Percentiles rank a stretch among this genome's conserved stretches.
Conservation (phyloP, 2,797 vertebrate genomes). For the Eurystomus glaucurus region DNA sequence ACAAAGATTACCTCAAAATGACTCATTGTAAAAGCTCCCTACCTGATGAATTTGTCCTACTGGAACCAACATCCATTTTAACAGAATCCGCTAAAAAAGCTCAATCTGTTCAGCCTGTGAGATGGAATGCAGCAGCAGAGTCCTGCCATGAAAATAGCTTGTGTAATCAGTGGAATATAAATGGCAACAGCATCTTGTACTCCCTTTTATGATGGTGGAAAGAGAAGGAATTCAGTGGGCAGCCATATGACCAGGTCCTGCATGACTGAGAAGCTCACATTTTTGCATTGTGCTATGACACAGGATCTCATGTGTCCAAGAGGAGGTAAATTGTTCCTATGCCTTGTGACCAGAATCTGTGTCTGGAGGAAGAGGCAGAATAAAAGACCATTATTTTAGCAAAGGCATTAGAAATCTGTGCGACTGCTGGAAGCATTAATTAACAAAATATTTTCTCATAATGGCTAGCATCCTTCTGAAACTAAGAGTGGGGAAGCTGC, state of each 20-base stretch:
- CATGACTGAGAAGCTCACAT: constrained; percentile 78
- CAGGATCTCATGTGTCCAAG: constrained; percentile 39
- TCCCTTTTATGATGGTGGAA: constrained; percentile 75
- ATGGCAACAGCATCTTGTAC: constrained; percentile 68
- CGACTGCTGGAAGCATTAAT: constrained; percentile 79
- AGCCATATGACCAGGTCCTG: constrained; percentile 67
- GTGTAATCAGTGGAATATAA: constrained; percentile 83
- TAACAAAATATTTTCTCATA: constrained; percentile 79
- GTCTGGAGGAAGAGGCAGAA: constrained; percentile 65
- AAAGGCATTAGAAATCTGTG: constrained; percentile 76
- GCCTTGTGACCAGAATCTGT: constrained; percentile 73
- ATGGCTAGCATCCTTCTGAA: constrained; percentile 22
- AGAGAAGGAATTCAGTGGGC: constrained; percentile 76
- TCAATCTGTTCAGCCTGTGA: constrained; percentile 61
- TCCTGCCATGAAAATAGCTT: constrained; percentile 84
- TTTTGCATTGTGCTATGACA: constrained; percentile 58
- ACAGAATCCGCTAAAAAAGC: constrained; percentile 81
- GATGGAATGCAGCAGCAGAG: constrained; percentile 73
- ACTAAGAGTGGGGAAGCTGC: not conserved
- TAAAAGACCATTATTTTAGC: constrained; percentile 76
- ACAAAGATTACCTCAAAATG: constrained; percentile 61
- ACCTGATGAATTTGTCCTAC: constrained; percentile 51
- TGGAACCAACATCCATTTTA: constrained; percentile 51
- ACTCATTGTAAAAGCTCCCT: constrained; percentile 55
- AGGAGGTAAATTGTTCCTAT: constrained; percentile 51